Evolutionary conservation across 2,888 invertebrate genomes (phyloP).

Genomic region (Tiphia femorata): DNA sequence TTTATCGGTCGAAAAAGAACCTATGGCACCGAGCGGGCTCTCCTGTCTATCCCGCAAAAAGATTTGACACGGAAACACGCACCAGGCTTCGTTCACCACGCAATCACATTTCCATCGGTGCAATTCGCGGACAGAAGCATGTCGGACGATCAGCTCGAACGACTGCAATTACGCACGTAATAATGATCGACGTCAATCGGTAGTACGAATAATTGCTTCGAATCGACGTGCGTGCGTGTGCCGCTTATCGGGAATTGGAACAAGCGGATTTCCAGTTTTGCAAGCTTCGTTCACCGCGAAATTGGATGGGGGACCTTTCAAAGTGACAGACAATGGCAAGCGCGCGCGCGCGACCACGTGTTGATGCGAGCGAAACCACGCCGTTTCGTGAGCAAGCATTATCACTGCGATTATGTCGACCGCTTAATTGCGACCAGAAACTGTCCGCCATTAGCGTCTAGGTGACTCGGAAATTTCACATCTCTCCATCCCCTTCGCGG

Average conservation of each 20-base stretch:
- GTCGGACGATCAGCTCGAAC: no score
- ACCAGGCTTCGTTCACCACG: no score
- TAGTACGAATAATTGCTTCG: no score
- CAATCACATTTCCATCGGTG: no score
- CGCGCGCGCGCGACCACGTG: constrained; percentile 7
- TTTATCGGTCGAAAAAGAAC: no score
- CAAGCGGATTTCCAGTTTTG: constrained; percentile 26
- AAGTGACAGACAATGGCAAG: constrained; percentile 23
- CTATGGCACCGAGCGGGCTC: no score
- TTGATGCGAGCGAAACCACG: constrained; percentile 30
- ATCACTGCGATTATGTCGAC: constrained; percentile 23
- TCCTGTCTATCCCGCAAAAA: no score
- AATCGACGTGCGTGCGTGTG: background rate
- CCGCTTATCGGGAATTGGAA: constrained; percentile 28
- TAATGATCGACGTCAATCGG: no score
- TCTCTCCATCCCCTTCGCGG: constrained; percentile 12
- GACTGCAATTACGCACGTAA: no score
- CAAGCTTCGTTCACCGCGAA: no score
- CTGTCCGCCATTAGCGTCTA: constrained; percentile 20
- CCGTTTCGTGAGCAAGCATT: constrained; percentile 24
- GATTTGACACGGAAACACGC: no score
- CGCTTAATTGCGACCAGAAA: constrained; percentile 23
- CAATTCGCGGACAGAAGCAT: no score
- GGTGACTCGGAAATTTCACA: constrained; percentile 6
- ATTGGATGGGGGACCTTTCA: constrained; percentile 13